Conservation (phyloP, 2,888 invertebrate species). For the Pristionchus arcanus region DNA sequence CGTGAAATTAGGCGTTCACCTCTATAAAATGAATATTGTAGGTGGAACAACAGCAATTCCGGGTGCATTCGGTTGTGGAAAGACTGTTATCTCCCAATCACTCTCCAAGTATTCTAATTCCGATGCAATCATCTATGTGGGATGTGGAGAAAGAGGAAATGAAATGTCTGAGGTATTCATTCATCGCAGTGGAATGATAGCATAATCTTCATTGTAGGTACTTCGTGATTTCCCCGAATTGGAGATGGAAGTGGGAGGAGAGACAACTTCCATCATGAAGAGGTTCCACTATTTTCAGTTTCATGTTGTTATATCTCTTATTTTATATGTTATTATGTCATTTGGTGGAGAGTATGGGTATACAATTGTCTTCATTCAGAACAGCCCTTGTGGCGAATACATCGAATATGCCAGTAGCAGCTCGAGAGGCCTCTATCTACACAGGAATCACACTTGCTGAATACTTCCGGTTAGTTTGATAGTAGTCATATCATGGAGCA, state of each 20-base stretch:
- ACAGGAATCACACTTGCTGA: conserved; percentile 99
- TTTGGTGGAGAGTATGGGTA: no score
- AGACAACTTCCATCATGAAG: conserved; percentile 98
- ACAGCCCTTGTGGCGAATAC: conserved; percentile 99
- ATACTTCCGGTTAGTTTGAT: conserved; percentile 83
- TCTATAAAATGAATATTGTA: no score
- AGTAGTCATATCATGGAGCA: no score
- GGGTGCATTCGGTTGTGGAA: conserved; percentile 98
- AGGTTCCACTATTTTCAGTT: conserved; percentile 81
- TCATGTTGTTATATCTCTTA: no score
- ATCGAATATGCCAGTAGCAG: conserved; percentile 99
- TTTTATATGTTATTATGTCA: no score
- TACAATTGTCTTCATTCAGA: conserved; percentile 59
- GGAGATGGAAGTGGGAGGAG: conserved; percentile 95
- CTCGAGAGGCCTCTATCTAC: conserved; percentile 99
- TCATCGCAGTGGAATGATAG: neutral
- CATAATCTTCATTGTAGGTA: conserved; percentile 79
- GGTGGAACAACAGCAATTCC: conserved; percentile 79
- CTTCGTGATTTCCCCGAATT: conserved; percentile 98
- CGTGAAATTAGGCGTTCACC: no score
- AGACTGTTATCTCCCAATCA: conserved; percentile 99
- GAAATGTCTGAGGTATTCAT: conserved; percentile 93
- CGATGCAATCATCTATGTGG: conserved; percentile 99
- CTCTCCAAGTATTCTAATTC: conserved; percentile 99
- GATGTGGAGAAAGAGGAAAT: conserved; percentile 99